Conservation (phyloP, 2,888 invertebrate species). For the Falcaria lacertinaria region DNA sequence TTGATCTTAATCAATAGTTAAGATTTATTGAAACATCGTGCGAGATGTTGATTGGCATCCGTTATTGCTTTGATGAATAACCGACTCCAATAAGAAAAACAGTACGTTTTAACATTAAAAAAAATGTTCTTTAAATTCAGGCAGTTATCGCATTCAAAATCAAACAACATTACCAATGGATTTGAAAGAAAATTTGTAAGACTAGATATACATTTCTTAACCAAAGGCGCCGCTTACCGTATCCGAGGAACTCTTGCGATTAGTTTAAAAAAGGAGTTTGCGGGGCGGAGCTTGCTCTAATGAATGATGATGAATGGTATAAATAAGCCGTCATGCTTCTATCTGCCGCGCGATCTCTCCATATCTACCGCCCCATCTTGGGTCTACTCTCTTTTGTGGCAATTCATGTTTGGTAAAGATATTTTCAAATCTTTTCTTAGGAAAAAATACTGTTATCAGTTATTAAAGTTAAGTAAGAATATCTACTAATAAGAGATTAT, state of each 20-base stretch:
- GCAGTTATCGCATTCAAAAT: too few species aligned
- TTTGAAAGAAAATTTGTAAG: background rate
- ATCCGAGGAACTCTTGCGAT: slow-evolving; percentile 7
- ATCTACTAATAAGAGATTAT: too few species aligned
- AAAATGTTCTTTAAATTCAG: too few species aligned
- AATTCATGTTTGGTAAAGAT: slow-evolving; percentile 2
- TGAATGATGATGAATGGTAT: slow-evolving; percentile 38
- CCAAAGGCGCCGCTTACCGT: background rate
- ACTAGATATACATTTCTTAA: background rate
- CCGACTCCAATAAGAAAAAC: background rate
- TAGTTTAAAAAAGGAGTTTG: slow-evolving; percentile 20
- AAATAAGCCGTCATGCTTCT: slow-evolving; percentile 31
- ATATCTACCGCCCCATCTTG: slow-evolving; percentile 24
- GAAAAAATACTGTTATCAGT: too few species aligned
- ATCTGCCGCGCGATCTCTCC: slow-evolving; percentile 28
- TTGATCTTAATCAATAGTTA: background rate
- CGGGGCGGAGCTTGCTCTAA: slow-evolving; percentile 24
- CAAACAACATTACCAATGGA: background rate
- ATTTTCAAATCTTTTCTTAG: slow-evolving; percentile 18
- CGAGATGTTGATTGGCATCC: background rate
- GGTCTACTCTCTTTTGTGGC: slow-evolving; percentile 9
- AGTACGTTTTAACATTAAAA: too few species aligned
- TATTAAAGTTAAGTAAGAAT: too few species aligned
- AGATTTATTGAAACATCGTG: background rate
- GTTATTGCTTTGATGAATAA: background rate